Evolutionary conservation across 2,113 vertebrate species (phyloP).

Genomic region (Rhineura floridana): DNA sequence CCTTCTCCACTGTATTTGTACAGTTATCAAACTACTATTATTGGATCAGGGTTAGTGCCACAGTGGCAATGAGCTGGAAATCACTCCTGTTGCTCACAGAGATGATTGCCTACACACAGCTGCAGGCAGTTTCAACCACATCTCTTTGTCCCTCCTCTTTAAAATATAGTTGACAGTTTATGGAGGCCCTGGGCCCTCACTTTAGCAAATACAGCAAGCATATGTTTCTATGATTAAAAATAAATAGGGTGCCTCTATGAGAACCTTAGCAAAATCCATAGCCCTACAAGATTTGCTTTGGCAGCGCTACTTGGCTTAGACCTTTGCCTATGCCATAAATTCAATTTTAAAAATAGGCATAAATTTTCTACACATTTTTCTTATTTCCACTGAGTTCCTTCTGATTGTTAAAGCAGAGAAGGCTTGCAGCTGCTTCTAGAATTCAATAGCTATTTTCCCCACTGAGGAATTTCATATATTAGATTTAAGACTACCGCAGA

Average conservation of each 20-base stretch:
- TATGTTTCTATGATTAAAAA: not conserved
- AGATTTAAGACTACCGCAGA: not conserved
- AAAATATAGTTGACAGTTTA: not conserved
- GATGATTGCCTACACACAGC: not conserved
- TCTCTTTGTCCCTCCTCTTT: not conserved
- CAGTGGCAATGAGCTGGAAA: not conserved
- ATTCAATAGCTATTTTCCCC: not conserved
- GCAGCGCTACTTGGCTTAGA: constrained; percentile 2
- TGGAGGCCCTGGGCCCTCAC: not conserved
- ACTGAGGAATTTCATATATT: constrained; percentile 1
- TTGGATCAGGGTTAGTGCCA: not conserved
- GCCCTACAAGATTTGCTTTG: not conserved
- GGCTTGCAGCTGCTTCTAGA: not conserved
- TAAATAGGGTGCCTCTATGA: not conserved
- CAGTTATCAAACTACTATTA: not conserved
- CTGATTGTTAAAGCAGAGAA: constrained; percentile 22
- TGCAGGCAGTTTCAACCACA: too few relatives aligned
- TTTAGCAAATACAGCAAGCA: not conserved
- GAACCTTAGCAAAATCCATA: not conserved
- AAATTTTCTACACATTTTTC: not conserved
- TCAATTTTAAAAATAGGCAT: constrained; percentile 1
- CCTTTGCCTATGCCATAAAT: constrained; percentile 11
- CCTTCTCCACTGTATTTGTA: not conserved
- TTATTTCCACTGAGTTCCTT: not conserved
- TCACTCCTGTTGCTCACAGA: not conserved